A percentile compares a stretch with the other conserved stretches of the same genome.
These are phyloP conservation scores for Sturnira hondurensis DNA, from an alignment of 2,113 vertebrate species.

Conservation along the genomic window DNA sequence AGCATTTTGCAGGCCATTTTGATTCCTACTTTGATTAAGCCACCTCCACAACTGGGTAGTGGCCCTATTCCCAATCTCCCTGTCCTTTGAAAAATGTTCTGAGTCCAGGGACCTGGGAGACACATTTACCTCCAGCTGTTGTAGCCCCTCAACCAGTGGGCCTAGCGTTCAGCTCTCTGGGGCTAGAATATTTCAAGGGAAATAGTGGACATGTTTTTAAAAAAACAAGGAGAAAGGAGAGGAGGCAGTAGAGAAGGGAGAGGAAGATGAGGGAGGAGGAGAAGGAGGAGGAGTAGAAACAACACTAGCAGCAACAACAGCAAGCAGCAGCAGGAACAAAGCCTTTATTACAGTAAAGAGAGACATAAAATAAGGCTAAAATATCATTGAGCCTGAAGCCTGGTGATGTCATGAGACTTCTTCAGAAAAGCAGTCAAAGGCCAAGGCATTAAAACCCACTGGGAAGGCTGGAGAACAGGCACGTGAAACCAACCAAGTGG, in stretches of 20 bases:
- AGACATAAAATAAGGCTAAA: slow-evolving; percentile 12
- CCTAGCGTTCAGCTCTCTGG: neutral
- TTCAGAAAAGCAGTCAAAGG: slow-evolving; percentile 38
- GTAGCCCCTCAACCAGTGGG: neutral
- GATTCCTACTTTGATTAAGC: neutral
- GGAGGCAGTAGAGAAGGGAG: neutral
- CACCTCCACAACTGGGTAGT: rapidly evolving
- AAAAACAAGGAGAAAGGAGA: neutral
- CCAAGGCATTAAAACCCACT: neutral
- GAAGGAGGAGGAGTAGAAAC: neutral
- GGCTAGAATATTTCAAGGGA: neutral
- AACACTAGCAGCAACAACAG: neutral
- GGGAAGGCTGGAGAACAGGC: neutral
- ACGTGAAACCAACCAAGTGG: neutral
- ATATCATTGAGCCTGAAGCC: neutral
- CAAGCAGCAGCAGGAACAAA: neutral
- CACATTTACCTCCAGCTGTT: neutral
- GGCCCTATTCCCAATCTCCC: neutral
- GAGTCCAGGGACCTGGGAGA: neutral
- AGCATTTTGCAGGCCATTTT: neutral
- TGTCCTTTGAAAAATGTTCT: neutral
- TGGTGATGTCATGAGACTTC: slow-evolving; percentile 34
- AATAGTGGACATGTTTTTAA: neutral
- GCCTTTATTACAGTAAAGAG: neutral
- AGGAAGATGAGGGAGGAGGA: neutral